Base-by-base conservation (phyloP, 1,140 invertebrate genomes). In the Drosophila teissieri region DNA sequence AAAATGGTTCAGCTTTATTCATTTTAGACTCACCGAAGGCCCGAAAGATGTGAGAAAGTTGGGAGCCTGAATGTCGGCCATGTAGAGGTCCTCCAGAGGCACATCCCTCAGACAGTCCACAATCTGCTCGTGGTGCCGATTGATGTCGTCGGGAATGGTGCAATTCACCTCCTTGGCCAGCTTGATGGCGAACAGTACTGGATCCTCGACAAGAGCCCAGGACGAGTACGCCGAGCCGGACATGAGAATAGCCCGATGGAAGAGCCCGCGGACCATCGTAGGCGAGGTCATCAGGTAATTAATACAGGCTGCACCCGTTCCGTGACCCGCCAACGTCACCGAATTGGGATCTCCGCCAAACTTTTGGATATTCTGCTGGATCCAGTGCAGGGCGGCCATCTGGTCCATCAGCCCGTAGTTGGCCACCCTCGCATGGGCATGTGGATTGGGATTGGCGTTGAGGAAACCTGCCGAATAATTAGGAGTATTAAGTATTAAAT, bases 341-440 rank as follows among this genome's bases (percentile, higher is more conserved):
- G 97, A 97, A 22, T 95, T 94, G 1, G 97, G 95, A 93, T 99
- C 97, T 0, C 98, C 96, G 1, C 97, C 97, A 89, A 99, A 99
- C 48, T 96, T 94, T 4, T 94, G 95, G 54, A 98, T 98, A 90
- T 98, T 98, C 92, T 98, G 96, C 82, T 98, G 96, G 11, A 98
- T 95, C 97, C 97, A 98, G 83, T 98, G 96, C 1, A 98, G 93
- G 0, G 97, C 97, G 0, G 97, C 97, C 80, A 98, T 96, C 92
- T 98, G 97, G 93, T 99, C 98, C 95, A 98, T 97, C 17, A 98
- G 93, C 0, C 97, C 98, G 92, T 98, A 98, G 93, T 99, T 99
- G 8, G 96, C 97, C 74, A 96, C 95, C 54, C 96, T 94, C 4
- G 96, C 96, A 90, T 96, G 96, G 54, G 95, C 93, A 89, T 96